These are phyloP conservation scores for Cantharis rustica DNA, from an alignment of 2,888 invertebrate genomes.

Conservation along the genomic window DNA sequence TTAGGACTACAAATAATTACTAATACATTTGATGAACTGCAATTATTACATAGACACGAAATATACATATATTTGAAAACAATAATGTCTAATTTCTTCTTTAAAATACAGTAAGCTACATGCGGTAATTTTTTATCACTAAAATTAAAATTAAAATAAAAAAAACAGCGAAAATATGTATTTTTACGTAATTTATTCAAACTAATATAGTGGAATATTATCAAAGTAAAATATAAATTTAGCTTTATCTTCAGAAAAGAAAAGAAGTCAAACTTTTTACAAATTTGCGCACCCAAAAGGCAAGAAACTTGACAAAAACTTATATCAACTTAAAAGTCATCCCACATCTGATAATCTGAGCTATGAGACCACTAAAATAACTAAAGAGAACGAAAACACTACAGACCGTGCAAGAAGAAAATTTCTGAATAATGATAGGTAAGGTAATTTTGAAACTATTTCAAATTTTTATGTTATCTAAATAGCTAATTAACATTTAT, in stretches of 20 bases:
- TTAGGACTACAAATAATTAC: background rate
- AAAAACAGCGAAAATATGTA: background rate
- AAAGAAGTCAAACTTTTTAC: background rate
- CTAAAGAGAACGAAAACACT: background rate
- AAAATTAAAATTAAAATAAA: background rate
- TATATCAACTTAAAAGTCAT: background rate
- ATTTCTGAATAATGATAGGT: background rate
- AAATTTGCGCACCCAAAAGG: background rate
- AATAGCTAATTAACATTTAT: too few relatives aligned
- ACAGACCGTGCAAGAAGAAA: background rate
- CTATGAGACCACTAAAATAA: background rate
- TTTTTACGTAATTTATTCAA: background rate
- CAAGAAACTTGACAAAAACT: background rate
- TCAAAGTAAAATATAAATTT: background rate
- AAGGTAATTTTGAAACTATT: background rate
- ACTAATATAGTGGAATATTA: background rate
- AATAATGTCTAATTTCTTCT: background rate
- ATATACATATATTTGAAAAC: background rate
- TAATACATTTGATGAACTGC: background rate
- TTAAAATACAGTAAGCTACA: background rate
- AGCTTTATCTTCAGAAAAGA: background rate
- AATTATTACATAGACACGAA: background rate
- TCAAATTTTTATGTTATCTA: background rate
- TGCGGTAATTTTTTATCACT: background rate
- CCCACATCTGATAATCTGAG: background rate